Base-by-base conservation (phyloP, 35 echinoderm and acorn worm species). In the Ophioderma brevispina region DNA sequence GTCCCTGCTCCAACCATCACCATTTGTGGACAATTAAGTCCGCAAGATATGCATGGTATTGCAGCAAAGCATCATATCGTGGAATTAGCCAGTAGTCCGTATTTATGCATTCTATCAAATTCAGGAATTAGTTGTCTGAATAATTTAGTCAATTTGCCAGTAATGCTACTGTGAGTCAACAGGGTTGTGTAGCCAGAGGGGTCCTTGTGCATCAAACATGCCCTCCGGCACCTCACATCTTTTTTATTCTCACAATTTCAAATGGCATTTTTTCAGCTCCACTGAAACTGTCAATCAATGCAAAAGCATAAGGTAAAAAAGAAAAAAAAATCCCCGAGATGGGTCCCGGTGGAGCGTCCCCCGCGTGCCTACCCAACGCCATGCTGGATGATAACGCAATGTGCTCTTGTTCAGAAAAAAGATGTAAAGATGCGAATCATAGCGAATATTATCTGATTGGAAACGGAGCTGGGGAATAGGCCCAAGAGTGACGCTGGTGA, bases 101-200 rank as follows among this genome's bases (percentile, higher is more conserved):
- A 70, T 70, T 6, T 25, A 70, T 70, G 10, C 59, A 70, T 70
- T 70, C 59, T 70, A 70, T 70, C 59, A 70, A 70, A 70, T 70
- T 25, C 59, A 70, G 28, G 59, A 70, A 70, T 70, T 70, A 70
- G 59, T 25, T 70, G 59, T 70, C 17, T 70, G 59, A 70, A 70
- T 70, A 70, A 70, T 70, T 70, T 70, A 70, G 59, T 70, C 59
- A 70, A 70, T 70, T 70, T 70, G 59, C 59, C 59, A 70, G 59
- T 70, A 70, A 70, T 70, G 4, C 59, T 70, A 25, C 59, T 70
- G 28, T 70, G 59, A 70, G 59, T 70, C 59, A 70, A 70, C 59
- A 70, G 28, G 59, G 59, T 70, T 70, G 59, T 15, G 1, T 70
- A 15, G 59, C 59, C 28, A 70, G 6, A 70, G 59, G 59, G 59